These are phyloP conservation scores for Streptopelia turtur DNA, from an alignment of 2,797 vertebrate species.

Conservation along the genomic window DNA sequence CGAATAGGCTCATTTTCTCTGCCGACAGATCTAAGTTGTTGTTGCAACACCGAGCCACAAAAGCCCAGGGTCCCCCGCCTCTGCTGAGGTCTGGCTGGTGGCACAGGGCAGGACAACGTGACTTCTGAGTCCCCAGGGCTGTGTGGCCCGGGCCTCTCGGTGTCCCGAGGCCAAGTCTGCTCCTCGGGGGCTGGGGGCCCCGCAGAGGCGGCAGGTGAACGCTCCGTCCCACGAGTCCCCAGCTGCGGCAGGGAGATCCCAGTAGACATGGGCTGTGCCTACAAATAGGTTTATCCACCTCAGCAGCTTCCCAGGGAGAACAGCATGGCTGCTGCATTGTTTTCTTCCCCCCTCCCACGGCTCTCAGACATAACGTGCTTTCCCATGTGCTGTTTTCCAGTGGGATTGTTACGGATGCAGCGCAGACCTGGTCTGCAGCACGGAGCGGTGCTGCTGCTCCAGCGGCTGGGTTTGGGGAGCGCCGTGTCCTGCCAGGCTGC, in stretches of 20 bases:
- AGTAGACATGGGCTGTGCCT: rapidly evolving
- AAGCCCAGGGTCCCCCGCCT: not conserved
- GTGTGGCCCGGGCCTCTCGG: rapidly evolving
- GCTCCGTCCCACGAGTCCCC: not conserved
- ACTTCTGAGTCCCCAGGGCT: rapidly evolving
- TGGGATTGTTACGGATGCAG: too few species aligned
- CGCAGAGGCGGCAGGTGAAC: too few species aligned
- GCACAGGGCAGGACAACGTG: rapidly evolving
- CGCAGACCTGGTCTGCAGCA: not conserved
- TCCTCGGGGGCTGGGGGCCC: not conserved
- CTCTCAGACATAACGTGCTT: not conserved
- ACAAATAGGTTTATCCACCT: not conserved
- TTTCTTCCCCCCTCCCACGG: not conserved
- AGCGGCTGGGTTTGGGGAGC: not conserved
- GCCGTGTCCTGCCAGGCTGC: not conserved
- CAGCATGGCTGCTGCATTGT: rapidly evolving
- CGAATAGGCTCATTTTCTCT: not conserved
- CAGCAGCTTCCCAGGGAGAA: not conserved
- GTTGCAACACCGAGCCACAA: not conserved
- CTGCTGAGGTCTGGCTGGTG: not conserved
- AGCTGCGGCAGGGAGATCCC: not conserved
- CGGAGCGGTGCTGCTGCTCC: rapidly evolving
- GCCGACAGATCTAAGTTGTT: not conserved
- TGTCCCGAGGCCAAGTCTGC: not conserved
- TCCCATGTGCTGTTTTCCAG: not conserved